A percentile compares a stretch with the other conserved stretches of the same genome.
These are phyloP conservation scores for Pipra filicauda DNA, from an alignment of 2,113 vertebrate species.

Conservation along the genomic window DNA sequence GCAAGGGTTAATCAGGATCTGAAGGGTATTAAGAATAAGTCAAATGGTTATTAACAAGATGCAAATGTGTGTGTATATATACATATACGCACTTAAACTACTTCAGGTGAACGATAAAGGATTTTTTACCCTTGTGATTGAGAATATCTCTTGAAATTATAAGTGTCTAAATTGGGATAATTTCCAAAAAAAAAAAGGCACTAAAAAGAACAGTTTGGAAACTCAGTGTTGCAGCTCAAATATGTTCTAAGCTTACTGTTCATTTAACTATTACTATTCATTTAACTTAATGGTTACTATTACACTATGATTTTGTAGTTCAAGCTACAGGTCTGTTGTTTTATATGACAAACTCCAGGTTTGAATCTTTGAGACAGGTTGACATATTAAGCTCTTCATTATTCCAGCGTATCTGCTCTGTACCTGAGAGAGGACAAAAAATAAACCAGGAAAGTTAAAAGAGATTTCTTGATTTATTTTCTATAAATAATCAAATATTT, in stretches of 20 bases:
- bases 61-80: background rate
- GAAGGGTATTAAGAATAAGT: background rate
- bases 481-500: slow-evolving; percentile 47
- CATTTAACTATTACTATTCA: background rate
- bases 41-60: background rate
- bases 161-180: background rate
- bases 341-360: background rate
- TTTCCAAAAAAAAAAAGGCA: background rate
- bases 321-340: background rate
- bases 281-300: background rate
- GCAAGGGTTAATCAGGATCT: background rate
- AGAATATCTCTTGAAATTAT: background rate
- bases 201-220: background rate
- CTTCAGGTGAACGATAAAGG: background rate
- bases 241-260: background rate
- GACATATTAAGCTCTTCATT: background rate
- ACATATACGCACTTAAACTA: background rate
- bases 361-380: background rate
- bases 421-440: background rate
- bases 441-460: slow-evolving; percentile 25
- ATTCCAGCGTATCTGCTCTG: background rate
- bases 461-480: slow-evolving; percentile 19
- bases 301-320: background rate
- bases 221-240: background rate
- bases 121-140: background rate